These are phyloP conservation scores for Erebia epiphron DNA, from an alignment of 2,888 invertebrate species.

Conservation along the genomic window DNA sequence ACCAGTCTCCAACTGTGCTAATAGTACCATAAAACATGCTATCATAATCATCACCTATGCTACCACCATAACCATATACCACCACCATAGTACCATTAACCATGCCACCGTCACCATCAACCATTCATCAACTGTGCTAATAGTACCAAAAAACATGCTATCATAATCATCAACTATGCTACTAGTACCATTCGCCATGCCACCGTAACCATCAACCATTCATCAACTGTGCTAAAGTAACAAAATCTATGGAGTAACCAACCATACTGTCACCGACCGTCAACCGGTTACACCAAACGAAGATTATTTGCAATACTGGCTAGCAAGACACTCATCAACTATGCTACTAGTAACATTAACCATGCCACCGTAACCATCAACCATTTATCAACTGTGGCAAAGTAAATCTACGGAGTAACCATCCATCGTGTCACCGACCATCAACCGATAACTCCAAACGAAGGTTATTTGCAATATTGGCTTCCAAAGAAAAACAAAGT, in stretches of 20 bases:
- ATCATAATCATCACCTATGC: slow-evolving; percentile 1
- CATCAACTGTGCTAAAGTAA: neutral
- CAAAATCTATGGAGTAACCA: neutral
- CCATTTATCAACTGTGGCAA: neutral
- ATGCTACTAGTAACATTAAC: neutral
- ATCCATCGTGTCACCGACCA: neutral
- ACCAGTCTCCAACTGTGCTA: neutral
- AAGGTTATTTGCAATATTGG: neutral
- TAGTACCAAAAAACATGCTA: slow-evolving; percentile 15
- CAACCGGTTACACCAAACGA: neutral
- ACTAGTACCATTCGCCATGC: neutral
- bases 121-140: slow-evolving; percentile 2
- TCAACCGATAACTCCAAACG: neutral
- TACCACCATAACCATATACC: too few species aligned
- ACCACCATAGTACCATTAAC: neutral
- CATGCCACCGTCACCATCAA: neutral
- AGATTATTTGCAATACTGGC: neutral
- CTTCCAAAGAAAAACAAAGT: neutral
- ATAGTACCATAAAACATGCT: neutral
- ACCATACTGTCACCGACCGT: neutral
- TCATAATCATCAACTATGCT: neutral
- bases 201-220: neutral
- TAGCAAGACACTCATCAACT: neutral
- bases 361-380: neutral
- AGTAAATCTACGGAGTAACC: neutral